Percentiles rank a stretch among this genome's conserved stretches.
Conservation (phyloP, 2,797 vertebrate genomes). For the Myiotriccus ornatus region DNA sequence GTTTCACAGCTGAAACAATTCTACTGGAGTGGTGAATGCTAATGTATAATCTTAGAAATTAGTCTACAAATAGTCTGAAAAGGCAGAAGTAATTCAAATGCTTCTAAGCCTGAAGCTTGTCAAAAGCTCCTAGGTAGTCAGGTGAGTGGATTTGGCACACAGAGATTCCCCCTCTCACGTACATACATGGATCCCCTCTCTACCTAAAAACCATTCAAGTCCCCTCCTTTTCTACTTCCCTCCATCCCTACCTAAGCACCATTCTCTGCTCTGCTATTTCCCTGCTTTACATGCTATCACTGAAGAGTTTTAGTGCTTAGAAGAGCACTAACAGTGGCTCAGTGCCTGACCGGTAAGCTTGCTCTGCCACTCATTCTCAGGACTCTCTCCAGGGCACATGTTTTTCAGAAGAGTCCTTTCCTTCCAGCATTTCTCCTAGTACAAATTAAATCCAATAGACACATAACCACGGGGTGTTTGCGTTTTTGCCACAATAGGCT, state of each 20-base stretch:
- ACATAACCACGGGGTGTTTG: not conserved
- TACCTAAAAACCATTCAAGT: not conserved
- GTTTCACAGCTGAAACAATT: not conserved
- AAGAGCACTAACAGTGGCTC: not conserved
- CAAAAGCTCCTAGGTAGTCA: not conserved
- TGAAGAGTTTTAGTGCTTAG: not conserved
- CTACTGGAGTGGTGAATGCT: not conserved
- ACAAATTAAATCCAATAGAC: not conserved
- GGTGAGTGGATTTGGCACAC: not conserved
- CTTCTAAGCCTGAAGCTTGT: not conserved
- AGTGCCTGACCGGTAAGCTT: not conserved
- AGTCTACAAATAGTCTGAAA: not conserved
- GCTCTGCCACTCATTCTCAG: not conserved
- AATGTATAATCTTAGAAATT: not conserved
- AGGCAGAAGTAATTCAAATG: not conserved
- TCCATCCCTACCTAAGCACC: not conserved
- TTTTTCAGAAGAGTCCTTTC: not conserved
- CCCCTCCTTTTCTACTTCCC: rapidly evolving
- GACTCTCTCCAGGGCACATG: not conserved
- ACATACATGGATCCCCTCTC: no score
- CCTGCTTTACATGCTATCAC: not conserved
- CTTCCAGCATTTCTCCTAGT: not conserved
- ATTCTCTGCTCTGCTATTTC: not conserved
- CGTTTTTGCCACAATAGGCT: not conserved
- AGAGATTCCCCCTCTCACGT: rapidly evolving